Conservation (phyloP, 2,888 invertebrate species). For the Branchellion lobata region DNA sequence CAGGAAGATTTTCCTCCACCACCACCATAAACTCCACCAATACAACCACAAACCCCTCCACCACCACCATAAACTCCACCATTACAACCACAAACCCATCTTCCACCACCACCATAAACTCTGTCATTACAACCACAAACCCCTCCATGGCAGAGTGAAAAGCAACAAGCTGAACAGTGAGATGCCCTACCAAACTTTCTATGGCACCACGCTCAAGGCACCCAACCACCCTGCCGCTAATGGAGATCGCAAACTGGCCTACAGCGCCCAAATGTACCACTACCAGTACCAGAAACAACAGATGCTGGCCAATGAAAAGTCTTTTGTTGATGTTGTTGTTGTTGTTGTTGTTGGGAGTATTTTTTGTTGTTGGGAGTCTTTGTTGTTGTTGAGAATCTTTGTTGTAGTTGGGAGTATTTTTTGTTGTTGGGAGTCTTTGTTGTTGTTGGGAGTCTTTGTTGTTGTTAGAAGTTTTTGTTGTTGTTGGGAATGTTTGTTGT, state of each 20-base stretch:
- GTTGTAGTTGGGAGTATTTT: not conserved
- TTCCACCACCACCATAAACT: not conserved
- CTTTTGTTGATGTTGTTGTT: too few species aligned
- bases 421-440: not conserved
- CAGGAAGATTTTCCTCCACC: too few species aligned
- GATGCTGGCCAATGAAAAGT: conserved; percentile 46
- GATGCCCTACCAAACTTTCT: conserved; percentile 35
- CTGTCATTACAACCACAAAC: not conserved
- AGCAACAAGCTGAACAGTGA: not conserved
- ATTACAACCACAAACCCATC: too few species aligned
- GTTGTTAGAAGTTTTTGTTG: not conserved
- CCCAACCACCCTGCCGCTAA: not conserved
- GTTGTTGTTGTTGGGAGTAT: too few species aligned
- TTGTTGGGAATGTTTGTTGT: not conserved
- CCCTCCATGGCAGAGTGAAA: not conserved
- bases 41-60: not conserved
- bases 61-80: not conserved
- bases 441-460: too few species aligned
- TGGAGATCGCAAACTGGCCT: conserved; percentile 44
- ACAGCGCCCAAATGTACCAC: conserved; percentile 47
- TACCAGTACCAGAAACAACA: conserved; percentile 47
- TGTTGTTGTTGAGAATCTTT: not conserved
- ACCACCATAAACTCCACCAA: not conserved
- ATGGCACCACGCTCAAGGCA: conserved; percentile 7
- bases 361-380: too few species aligned